Evolutionary conservation across 1,140 invertebrate genomes (phyloP).

Genomic region (Tribolium madens): DNA sequence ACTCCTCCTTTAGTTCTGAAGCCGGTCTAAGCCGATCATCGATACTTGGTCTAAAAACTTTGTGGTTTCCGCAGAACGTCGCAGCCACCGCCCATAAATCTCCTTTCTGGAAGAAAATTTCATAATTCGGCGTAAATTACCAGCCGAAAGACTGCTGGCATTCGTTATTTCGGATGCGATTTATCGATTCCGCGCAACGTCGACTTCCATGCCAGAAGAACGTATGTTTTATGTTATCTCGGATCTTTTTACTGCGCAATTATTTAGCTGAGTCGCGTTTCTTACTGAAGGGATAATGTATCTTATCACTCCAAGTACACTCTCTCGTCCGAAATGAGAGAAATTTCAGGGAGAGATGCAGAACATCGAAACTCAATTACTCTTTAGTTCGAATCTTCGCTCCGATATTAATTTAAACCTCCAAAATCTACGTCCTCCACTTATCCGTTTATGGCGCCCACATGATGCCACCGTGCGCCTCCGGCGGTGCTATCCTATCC

Average conservation of each 20-base stretch:
- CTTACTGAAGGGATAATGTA: slow-evolving; percentile 38
- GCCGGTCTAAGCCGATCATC: not conserved
- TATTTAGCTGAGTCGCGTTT: slow-evolving; percentile 43
- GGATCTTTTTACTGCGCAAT: slow-evolving; percentile 42
- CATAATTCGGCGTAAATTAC: slow-evolving; percentile 36
- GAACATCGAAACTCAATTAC: slow-evolving; percentile 40
- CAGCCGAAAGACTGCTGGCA: not conserved
- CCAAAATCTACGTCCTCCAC: slow-evolving; percentile 9
- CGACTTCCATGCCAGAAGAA: slow-evolving; percentile 34
- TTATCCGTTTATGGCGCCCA: slow-evolving; percentile 19
- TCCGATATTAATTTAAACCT: slow-evolving; percentile 30
- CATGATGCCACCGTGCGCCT: not conserved
- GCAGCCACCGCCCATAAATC: slow-evolving; percentile 11
- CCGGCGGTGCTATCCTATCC: not conserved
- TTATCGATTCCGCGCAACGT: slow-evolving; percentile 32
- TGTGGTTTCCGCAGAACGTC: slow-evolving; percentile 11
- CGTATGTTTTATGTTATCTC: slow-evolving; percentile 44
- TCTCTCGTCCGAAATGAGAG: slow-evolving; percentile 24
- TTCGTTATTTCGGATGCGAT: slow-evolving; percentile 29
- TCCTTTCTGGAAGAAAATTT: not conserved
- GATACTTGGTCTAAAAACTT: slow-evolving; percentile 9
- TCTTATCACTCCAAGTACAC: slow-evolving; percentile 33
- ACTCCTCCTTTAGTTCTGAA: not conserved
- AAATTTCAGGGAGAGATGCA: slow-evolving; percentile 31
- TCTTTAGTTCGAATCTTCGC: slow-evolving; percentile 30